Percentiles rank a stretch among this genome's conserved stretches.
Evolutionary conservation across 2,888 invertebrate species (phyloP).

Genomic region (Villa cingulata): DNA sequence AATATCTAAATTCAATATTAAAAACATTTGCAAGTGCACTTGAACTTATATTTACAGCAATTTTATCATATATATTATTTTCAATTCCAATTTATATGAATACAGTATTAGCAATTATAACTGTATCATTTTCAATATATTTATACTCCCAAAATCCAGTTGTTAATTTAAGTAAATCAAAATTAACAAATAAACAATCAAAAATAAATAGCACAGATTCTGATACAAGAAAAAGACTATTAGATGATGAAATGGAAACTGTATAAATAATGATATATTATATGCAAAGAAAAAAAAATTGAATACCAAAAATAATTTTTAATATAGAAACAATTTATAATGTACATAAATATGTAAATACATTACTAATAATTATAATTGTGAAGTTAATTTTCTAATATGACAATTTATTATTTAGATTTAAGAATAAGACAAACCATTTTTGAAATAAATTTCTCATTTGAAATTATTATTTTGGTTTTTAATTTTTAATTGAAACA

Average conservation of each 20-base stretch:
- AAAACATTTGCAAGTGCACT: constrained; percentile 93
- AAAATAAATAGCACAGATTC: too few relatives aligned
- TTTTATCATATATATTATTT: constrained; percentile 75
- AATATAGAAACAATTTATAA: too few relatives aligned
- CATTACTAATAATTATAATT: too few relatives aligned
- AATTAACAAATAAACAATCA: background rate
- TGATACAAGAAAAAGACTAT: background rate
- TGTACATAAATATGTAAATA: too few relatives aligned
- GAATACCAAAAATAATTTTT: too few relatives aligned
- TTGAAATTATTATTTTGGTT: too few relatives aligned
- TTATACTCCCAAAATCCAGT: constrained; percentile 87
- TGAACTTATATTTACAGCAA: constrained; percentile 79
- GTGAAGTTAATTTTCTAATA: too few relatives aligned
- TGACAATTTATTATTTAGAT: too few relatives aligned
- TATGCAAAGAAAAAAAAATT: background rate
- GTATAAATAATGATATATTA: background rate
- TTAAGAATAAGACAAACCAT: too few relatives aligned
- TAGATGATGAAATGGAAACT: background rate
- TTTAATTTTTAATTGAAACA: too few relatives aligned
- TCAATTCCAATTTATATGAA: constrained; percentile 70
- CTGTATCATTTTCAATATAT: constrained; percentile 70
- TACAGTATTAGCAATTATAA: constrained; percentile 65
- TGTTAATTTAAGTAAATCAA: constrained; percentile 33
- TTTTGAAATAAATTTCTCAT: too few relatives aligned
- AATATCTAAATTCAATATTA: constrained; percentile 83